Percentiles rank a stretch among this genome's conserved stretches.
phyloP scores from a whole-genome alignment of 1,140 invertebrate genomes.

The Ips typographus region DNA sequence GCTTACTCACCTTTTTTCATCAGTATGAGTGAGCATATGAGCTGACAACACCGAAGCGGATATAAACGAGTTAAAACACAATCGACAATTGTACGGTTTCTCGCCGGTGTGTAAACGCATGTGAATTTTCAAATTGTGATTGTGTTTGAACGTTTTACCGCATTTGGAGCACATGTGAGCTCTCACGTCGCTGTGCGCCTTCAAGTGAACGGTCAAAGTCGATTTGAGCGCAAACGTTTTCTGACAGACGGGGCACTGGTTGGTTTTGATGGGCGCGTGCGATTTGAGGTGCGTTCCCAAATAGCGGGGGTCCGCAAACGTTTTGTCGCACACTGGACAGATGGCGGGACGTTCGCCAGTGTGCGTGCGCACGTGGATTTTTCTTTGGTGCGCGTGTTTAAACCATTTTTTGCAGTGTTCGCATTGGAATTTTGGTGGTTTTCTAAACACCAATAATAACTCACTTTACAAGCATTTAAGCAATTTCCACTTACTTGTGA shows the following conservation, averaged over 20 bases:
- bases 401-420: constrained; percentile 34
- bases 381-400: constrained; percentile 53
- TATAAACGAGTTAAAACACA: constrained; percentile 58
- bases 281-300: constrained; percentile 57
- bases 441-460: constrained; percentile 19
- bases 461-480: neutral
- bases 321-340: constrained; percentile 21
- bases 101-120: constrained; percentile 71
- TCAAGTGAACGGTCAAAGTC: constrained; percentile 61
- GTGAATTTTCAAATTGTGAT: constrained; percentile 80
- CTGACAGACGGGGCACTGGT: constrained; percentile 58
- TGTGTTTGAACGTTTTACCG: constrained; percentile 66
- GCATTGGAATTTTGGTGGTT: constrained; percentile 30
- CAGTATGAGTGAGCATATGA: constrained; percentile 78
- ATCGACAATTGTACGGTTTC: constrained; percentile 61
- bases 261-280: constrained; percentile 44
- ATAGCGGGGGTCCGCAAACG: constrained; percentile 40
- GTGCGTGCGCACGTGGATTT: constrained; percentile 65
- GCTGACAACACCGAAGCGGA: constrained; percentile 78
- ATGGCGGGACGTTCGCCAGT: constrained; percentile 54
- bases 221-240: constrained; percentile 62
- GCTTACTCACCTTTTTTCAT: constrained; percentile 45
- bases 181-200: constrained; percentile 67
- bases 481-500: constrained; percentile 37
- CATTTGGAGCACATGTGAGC: constrained; percentile 64